Base-by-base conservation (phyloP, 1,140 invertebrate species). In the Drosophila persimilis region DNA sequence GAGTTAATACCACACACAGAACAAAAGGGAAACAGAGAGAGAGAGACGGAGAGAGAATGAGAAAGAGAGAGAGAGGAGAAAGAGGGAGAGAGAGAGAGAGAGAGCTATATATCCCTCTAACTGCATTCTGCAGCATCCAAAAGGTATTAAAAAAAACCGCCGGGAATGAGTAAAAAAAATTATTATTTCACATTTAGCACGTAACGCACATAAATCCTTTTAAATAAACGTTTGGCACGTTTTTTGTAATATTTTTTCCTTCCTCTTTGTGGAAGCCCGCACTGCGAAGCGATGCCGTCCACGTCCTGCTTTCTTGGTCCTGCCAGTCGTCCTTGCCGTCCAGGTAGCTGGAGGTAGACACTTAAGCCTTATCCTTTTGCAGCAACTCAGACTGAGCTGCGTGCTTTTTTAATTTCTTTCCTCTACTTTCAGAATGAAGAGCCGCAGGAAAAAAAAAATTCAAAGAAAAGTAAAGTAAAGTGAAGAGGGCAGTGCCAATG, bases 161-260 rank as follows among this genome's bases (percentile, higher is more conserved):
- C 3, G 56, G 24, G 57, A 71, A 74, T 54, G 47, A 77, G 67
- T 44, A 74, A 75, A 79, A 83, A 78, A 88, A 83, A 88, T 88
- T 88, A 88, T 88, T 88, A 88, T 88, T 88, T 88, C 83, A 88
- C 83, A 83, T 88, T 88, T 88, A 88, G 83, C 83, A 88, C 83
- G 83, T 88, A 88, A 88, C 83, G 83, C 76, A 88, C 83, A 88
- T 88, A 88, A 88, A 88, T 88, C 83, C 83, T 88, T 88, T 88
- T 88, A 88, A 88, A 88, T 88, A 88, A 88, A 88, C 83, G 83
- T 88, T 88, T 88, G 83, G 83, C 83, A 88, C 83, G 83, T 88
- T 88, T 88, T 88, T 88, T 89, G 83, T 83, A 89, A 88, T 86
- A 89, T 79, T 88, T 80, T 52, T 39, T 17, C 17, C 11, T 13